Evolutionary conservation across 2,113 vertebrate genomes (phyloP).

Genomic region (Nothobranchius kuhntae): DNA sequence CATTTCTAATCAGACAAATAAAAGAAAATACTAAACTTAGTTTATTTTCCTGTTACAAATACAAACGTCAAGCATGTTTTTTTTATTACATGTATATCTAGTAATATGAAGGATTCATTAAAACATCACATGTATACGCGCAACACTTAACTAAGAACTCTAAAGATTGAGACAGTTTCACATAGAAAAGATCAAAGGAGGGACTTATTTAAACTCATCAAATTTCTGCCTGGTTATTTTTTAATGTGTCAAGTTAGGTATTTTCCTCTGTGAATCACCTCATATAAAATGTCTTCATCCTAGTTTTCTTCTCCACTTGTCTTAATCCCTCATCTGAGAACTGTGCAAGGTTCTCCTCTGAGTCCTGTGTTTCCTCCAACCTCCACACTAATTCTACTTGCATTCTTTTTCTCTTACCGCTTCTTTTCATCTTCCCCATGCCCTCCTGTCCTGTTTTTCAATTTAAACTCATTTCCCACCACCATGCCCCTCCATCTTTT

Average conservation of each 20-base stretch:
- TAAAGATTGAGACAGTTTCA: background rate
- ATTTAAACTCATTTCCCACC: constrained; percentile 59
- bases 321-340: constrained; percentile 33
- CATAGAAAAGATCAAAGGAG: background rate
- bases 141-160: background rate
- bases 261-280: constrained; percentile 40
- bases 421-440: constrained; percentile 28
- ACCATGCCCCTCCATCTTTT: constrained; percentile 65
- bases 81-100: background rate
- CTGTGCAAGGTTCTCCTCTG: constrained; percentile 56
- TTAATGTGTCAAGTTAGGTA: constrained; percentile 14
- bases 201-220: background rate
- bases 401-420: constrained; percentile 75
- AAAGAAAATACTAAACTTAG: constrained; percentile 36
- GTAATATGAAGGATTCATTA: background rate
- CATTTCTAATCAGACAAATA: constrained; percentile 18
- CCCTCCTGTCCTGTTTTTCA: constrained; percentile 46
- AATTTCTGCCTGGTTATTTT: constrained; percentile 6
- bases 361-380: constrained; percentile 74
- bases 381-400: constrained; percentile 84
- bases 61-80: constrained; percentile 36
- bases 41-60: constrained; percentile 29
- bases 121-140: background rate
- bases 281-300: constrained; percentile 40
- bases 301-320: constrained; percentile 48